phyloP scores from a whole-genome alignment of 2,797 vertebrate genomes.

The Delichon dasypus region DNA sequence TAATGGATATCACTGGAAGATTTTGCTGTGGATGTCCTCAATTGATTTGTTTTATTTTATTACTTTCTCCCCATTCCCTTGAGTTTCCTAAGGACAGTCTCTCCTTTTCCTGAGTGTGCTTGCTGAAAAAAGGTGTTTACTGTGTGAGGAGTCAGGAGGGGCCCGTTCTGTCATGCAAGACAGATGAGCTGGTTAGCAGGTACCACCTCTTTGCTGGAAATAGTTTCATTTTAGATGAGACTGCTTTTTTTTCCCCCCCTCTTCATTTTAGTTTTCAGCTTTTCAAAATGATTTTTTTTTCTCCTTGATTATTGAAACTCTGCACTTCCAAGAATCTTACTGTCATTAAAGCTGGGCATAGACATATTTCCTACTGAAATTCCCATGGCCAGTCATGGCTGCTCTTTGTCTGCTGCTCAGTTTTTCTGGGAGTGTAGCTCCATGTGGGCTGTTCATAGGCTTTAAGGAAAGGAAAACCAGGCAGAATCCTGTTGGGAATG shows the following conservation, averaged over 20 bases:
- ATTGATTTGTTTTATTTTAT: background rate
- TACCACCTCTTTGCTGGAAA: background rate
- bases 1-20: background rate
- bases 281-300: background rate
- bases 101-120: background rate
- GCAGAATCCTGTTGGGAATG: background rate
- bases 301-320: background rate
- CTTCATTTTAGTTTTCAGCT: background rate
- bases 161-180: background rate
- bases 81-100: background rate
- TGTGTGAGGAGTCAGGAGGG: background rate
- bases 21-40: background rate
- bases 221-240: background rate
- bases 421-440: background rate
- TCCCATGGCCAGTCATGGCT: background rate
- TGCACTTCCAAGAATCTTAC: background rate
- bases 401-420: background rate
- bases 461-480: background rate
- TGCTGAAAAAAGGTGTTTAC: background rate
- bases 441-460: background rate
- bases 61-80: background rate
- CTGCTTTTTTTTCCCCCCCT: fast-evolving
- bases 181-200: background rate
- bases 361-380: background rate
- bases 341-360: background rate